Evolutionary conservation across 2,888 invertebrate species (phyloP).

Genomic region (Pyrochroa serraticornis): DNA sequence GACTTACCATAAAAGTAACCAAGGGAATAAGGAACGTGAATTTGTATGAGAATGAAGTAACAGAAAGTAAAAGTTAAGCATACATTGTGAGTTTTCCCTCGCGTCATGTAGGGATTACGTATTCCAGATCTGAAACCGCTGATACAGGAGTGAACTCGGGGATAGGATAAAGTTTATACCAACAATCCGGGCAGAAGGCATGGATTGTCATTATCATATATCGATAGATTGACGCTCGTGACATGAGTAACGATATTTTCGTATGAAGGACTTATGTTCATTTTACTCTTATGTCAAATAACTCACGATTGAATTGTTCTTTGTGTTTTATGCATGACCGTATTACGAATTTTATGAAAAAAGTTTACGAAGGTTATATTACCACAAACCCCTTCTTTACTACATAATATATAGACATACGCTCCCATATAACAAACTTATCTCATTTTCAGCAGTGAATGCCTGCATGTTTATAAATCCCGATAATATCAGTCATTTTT

Average conservation of each 20-base stretch:
- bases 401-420: too few species aligned
- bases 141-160: slow-evolving; percentile 25
- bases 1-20: slow-evolving; percentile 20
- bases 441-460: too few species aligned
- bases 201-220: slow-evolving; percentile 33
- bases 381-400: too few species aligned
- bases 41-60: slow-evolving; percentile 25
- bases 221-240: slow-evolving; percentile 30
- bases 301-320: slow-evolving; percentile 15
- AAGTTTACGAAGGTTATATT: too few species aligned
- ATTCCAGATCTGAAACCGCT: slow-evolving; percentile 31
- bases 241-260: slow-evolving; percentile 26
- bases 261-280: slow-evolving; percentile 5
- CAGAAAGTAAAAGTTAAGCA: slow-evolving; percentile 30
- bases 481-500: too few species aligned
- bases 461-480: too few species aligned
- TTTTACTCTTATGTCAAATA: slow-evolving; percentile 1
- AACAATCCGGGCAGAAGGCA: slow-evolving; percentile 27
- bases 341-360: too few species aligned
- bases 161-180: slow-evolving; percentile 33
- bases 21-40: slow-evolving; percentile 23
- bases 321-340: not conserved
- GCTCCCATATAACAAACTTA: too few species aligned
- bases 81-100: slow-evolving; percentile 29
- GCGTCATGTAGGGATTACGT: slow-evolving; percentile 26